Percentiles rank a stretch among this genome's conserved stretches.
phyloP scores from a whole-genome alignment of 2,797 vertebrate species.

The Acrossocheilus wenchowensis region DNA sequence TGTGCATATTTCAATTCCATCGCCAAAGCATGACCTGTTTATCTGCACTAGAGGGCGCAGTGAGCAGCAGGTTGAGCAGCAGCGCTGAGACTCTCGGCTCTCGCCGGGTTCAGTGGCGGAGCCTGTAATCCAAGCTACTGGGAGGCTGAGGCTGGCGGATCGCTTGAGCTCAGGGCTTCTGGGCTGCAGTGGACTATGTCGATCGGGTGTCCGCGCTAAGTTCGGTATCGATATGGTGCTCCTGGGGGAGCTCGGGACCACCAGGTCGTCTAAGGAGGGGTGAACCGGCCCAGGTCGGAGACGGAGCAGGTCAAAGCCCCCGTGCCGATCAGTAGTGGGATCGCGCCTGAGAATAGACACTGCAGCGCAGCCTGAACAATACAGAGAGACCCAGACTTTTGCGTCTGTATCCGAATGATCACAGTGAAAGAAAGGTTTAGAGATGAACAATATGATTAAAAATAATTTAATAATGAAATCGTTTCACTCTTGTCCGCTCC shows the following conservation, averaged over 20 bases:
- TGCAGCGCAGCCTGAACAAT: neutral
- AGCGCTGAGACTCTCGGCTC: neutral
- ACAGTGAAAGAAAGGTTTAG: neutral
- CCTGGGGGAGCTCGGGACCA: constrained; percentile 55
- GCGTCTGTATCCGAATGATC: neutral
- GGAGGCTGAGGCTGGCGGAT: neutral
- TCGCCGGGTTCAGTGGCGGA: neutral
- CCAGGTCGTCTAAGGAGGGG: constrained; percentile 60
- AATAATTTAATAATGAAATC: neutral
- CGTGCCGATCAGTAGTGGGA: constrained; percentile 54
- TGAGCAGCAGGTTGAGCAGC: neutral
- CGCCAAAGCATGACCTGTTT: no score
- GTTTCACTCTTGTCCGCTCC: neutral
- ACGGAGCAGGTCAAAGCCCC: constrained; percentile 62
- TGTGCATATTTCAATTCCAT: no score
- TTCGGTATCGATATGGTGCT: constrained; percentile 63
- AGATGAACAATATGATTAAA: neutral
- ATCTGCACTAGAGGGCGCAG: neutral
- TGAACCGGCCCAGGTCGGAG: constrained; percentile 27
- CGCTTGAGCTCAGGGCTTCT: neutral
- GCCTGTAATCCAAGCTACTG: neutral
- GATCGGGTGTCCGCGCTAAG: constrained; percentile 62
- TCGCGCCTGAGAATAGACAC: neutral
- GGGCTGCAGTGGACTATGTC: constrained; percentile 51
- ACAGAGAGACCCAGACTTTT: neutral